Evolutionary conservation across 2,797 vertebrate genomes (phyloP).

Genomic region (Bovichtus variegatus): DNA sequence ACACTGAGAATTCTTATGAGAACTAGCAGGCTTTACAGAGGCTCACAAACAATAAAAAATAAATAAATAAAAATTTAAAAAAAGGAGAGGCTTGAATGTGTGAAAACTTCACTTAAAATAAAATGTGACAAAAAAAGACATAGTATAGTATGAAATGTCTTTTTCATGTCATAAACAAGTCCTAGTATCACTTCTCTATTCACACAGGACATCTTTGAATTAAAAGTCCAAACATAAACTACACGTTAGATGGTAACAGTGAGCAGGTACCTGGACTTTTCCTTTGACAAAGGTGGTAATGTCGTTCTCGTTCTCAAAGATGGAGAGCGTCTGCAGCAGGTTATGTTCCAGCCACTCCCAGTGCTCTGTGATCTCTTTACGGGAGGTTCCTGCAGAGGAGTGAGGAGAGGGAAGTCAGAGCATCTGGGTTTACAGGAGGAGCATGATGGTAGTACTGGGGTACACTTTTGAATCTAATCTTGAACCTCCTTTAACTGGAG

Average conservation of each 20-base stretch:
- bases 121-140: too few species aligned
- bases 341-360: conserved; percentile 99
- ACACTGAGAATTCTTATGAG: too few species aligned
- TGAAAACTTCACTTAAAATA: too few species aligned
- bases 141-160: too few species aligned
- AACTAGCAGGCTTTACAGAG: too few species aligned
- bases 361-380: conserved; percentile 97
- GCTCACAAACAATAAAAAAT: too few species aligned
- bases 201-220: neutral
- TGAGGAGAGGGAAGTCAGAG: neutral
- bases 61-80: too few species aligned
- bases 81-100: too few species aligned
- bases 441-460: neutral
- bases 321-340: conserved; percentile 96
- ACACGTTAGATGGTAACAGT: neutral
- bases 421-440: neutral
- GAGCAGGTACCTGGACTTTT: conserved; percentile 92
- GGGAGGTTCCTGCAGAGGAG: conserved; percentile 88
- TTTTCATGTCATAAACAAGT: too few species aligned
- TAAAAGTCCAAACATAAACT: neutral
- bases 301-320: conserved; percentile 98
- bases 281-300: conserved; percentile 98
- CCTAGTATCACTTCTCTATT: neutral
- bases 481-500: neutral
- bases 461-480: too few species aligned